Conservation (phyloP, 2,797 vertebrate genomes). For the Luscinia luscinia region DNA sequence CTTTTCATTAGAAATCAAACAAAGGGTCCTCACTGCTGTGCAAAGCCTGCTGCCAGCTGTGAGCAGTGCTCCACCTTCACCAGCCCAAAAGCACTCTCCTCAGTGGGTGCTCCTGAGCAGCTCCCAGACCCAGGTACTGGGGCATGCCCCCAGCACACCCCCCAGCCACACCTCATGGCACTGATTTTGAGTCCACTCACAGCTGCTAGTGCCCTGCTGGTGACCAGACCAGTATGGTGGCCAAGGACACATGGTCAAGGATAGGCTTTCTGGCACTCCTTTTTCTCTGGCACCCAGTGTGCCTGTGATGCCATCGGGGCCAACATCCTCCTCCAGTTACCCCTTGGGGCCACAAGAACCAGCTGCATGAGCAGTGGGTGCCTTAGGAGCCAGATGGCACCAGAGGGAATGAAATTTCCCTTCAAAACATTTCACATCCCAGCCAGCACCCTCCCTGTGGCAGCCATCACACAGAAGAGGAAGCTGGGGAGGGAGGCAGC, state of each 20-base stretch:
- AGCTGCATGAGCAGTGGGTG: background rate
- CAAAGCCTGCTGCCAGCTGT: background rate
- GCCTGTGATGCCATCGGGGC: rapidly evolving
- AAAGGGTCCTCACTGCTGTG: background rate
- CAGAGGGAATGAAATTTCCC: background rate
- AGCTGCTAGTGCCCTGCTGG: background rate
- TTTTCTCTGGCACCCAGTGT: background rate
- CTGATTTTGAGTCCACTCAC: rapidly evolving
- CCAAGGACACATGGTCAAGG: background rate
- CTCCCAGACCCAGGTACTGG: background rate
- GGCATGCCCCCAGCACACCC: background rate
- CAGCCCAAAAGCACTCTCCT: background rate
- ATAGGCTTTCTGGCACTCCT: background rate
- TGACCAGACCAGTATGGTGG: background rate
- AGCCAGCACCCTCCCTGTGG: background rate
- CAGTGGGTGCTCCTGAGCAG: rapidly evolving
- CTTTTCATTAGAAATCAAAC: background rate
- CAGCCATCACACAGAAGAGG: background rate
- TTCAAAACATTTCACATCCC: background rate
- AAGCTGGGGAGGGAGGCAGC: rapidly evolving
- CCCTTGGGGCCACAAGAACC: rapidly evolving
- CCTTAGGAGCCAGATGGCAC: background rate
- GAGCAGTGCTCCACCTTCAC: background rate
- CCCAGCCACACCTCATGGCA: background rate
- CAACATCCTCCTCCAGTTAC: background rate